Percentiles rank a stretch among this genome's conserved stretches.
Conservation (phyloP, 2,113 vertebrate species). For the Sciurus niger region DNA sequence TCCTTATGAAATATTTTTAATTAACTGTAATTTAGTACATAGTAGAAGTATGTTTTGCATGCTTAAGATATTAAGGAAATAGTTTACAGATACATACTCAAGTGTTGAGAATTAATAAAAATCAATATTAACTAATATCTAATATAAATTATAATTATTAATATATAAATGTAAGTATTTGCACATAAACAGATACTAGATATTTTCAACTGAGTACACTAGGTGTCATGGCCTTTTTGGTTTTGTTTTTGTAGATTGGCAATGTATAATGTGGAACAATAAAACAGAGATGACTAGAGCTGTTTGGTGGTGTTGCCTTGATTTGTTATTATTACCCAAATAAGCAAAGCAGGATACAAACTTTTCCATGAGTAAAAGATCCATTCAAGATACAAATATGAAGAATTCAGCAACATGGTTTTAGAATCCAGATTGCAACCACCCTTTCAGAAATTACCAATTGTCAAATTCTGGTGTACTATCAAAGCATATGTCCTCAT, state of each 20-base stretch:
- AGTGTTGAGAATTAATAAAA: neutral
- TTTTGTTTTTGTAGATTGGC: neutral
- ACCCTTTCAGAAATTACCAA: neutral
- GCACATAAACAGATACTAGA: neutral
- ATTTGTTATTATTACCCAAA: conserved; percentile 17
- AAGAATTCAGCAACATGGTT: neutral
- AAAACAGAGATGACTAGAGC: neutral
- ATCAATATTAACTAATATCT: neutral
- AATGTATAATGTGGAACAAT: neutral
- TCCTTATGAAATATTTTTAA: neutral
- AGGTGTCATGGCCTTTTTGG: neutral
- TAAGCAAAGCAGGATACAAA: conserved; percentile 38
- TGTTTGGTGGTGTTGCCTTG: neutral
- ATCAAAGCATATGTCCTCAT: conserved; percentile 15
- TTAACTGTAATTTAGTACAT: neutral
- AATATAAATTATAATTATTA: neutral
- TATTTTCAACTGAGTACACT: neutral
- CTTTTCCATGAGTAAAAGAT: neutral
- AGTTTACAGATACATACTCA: neutral
- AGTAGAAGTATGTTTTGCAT: neutral
- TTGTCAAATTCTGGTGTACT: conserved; percentile 5
- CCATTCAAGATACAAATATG: neutral
- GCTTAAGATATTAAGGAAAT: neutral
- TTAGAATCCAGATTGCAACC: conserved; percentile 7
- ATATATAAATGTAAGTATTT: neutral